phyloP scores from a whole-genome alignment of 1,140 invertebrate genomes.

The Hylaeus volcanicus region DNA sequence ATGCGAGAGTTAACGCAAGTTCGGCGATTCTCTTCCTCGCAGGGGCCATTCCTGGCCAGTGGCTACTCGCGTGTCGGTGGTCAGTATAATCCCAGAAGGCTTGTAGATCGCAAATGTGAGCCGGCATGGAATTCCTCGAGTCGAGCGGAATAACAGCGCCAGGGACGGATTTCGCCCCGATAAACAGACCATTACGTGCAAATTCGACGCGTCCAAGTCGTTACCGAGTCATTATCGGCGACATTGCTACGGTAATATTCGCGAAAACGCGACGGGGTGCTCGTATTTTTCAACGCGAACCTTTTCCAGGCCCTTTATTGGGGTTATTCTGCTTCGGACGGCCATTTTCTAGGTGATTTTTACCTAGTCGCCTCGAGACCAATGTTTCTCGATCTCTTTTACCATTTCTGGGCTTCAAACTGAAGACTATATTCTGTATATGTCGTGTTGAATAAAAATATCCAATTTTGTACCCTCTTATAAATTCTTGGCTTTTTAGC shows the following conservation, averaged over 20 bases:
- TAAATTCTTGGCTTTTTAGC: too few species aligned
- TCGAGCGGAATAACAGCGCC: not conserved
- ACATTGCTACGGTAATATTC: not conserved
- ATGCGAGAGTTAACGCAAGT: not conserved
- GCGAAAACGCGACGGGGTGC: not conserved
- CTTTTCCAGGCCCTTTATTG: not conserved
- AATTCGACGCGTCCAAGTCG: not conserved
- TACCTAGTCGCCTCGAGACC: too few species aligned
- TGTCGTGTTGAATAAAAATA: too few species aligned
- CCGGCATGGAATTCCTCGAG: slow-evolving; percentile 23
- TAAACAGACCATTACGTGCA: not conserved
- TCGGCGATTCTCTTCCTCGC: slow-evolving; percentile 9
- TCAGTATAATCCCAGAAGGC: slow-evolving; percentile 24
- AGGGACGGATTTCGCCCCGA: not conserved
- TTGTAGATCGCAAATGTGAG: slow-evolving; percentile 4
- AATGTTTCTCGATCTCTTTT: too few species aligned
- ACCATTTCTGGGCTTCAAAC: too few species aligned
- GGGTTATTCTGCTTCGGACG: not conserved
- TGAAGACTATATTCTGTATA: too few species aligned
- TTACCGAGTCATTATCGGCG: not conserved
- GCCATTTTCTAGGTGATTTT: too few species aligned
- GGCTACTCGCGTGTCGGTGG: slow-evolving; percentile 42
- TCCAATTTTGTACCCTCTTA: too few species aligned
- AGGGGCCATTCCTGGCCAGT: slow-evolving; percentile 8
- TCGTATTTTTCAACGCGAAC: not conserved